Conservation (phyloP, 2,797 vertebrate species). For the Agapornis canus region DNA sequence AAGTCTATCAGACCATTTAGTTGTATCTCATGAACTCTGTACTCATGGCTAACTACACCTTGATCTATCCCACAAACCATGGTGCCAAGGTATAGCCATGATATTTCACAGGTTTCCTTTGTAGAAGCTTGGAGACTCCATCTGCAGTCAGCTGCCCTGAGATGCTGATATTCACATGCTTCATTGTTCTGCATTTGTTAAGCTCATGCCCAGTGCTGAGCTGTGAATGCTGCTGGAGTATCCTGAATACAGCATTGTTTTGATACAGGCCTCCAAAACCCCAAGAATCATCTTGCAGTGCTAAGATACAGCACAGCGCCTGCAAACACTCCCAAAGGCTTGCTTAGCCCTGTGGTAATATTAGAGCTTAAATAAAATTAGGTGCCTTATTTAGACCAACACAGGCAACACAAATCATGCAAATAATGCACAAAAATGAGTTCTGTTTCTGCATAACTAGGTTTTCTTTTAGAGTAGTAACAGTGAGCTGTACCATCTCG, state of each 20-base stretch:
- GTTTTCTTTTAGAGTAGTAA: neutral
- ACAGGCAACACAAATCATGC: neutral
- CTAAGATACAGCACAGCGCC: neutral
- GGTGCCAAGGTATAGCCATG: neutral
- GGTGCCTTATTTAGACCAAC: neutral
- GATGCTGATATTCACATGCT: constrained; percentile 15
- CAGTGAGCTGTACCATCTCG: neutral
- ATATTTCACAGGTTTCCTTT: neutral
- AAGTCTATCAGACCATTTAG: neutral
- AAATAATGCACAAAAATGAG: neutral
- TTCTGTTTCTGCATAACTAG: neutral
- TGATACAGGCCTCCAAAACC: neutral
- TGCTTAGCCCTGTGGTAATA: fast-evolving
- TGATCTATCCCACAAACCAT: neutral
- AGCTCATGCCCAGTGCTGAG: neutral
- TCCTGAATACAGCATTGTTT: constrained; percentile 50
- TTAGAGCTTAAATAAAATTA: neutral
- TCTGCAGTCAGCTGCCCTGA: neutral
- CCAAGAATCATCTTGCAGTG: neutral
- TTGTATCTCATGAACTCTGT: neutral
- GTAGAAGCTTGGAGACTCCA: neutral
- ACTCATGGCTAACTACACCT: neutral
- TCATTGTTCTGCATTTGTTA: constrained; percentile 39
- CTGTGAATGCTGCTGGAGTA: neutral
- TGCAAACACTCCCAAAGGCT: neutral